A percentile compares a stretch with the other conserved stretches of the same genome.
These are phyloP conservation scores for Chymomyza procnemis DNA, from an alignment of 2,888 invertebrate species.

Conservation along the genomic window DNA sequence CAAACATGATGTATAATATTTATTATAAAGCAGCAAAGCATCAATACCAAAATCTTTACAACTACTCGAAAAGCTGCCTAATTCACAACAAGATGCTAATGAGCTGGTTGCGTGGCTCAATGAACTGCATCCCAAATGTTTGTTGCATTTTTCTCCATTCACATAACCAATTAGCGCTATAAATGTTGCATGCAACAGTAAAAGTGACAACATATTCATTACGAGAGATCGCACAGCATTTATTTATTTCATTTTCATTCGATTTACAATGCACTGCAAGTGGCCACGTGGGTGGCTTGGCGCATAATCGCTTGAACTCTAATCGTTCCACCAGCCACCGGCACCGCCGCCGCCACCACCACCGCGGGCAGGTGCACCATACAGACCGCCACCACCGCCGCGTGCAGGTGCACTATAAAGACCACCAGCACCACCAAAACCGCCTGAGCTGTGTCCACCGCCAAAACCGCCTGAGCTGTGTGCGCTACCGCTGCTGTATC, in stretches of 20 bases:
- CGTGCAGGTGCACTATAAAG: conserved; percentile 26
- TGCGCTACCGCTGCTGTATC: neutral
- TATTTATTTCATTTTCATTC: conserved; percentile 20
- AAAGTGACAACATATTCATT: neutral
- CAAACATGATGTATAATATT: too few species aligned
- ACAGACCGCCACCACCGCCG: conserved; percentile 24
- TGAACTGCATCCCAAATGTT: neutral
- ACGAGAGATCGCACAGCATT: neutral
- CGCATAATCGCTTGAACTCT: neutral
- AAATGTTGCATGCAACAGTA: neutral
- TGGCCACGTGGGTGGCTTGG: neutral
- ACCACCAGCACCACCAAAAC: conserved; percentile 9
- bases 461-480: conserved; percentile 14
- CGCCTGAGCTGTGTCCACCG: conserved; percentile 17
- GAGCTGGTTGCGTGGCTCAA: neutral
- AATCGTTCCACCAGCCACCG: conserved; percentile 62
- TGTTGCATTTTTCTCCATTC: neutral
- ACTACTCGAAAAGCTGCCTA: neutral
- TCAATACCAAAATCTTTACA: too few species aligned
- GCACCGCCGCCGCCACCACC: conserved; percentile 44
- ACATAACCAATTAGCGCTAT: neutral
- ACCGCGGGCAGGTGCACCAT: conserved; percentile 5
- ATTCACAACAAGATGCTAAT: neutral
- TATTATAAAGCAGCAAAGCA: too few species aligned
- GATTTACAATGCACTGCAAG: neutral